A percentile compares a stretch with the other conserved stretches of the same genome.
phyloP scores from a whole-genome alignment of 2,113 vertebrate species.

The Rhinoderma darwinii region DNA sequence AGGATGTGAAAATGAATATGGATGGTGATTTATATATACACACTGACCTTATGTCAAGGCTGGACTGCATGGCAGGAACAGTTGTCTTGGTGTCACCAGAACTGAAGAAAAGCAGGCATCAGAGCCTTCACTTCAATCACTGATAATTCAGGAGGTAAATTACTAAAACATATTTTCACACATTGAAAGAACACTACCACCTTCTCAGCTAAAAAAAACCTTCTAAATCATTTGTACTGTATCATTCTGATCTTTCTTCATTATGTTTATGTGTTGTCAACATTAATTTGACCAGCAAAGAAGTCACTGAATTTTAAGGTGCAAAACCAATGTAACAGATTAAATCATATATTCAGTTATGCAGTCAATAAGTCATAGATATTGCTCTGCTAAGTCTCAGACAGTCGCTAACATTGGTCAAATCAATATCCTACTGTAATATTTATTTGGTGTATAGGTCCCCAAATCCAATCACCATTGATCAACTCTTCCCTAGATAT shows the following conservation, averaged over 20 bases:
- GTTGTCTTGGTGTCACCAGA: neutral
- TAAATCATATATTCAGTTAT: neutral
- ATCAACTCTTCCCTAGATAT: neutral
- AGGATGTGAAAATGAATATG: no score
- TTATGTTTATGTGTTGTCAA: neutral
- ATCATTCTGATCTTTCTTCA: neutral
- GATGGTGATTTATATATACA: neutral
- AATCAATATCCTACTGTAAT: neutral
- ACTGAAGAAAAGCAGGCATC: neutral
- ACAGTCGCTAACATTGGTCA: neutral
- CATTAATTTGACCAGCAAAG: neutral
- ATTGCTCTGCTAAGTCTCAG: neutral
- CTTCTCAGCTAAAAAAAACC: neutral
- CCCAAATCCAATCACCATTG: neutral
- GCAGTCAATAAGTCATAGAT: slow-evolving; percentile 1
- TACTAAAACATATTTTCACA: no score
- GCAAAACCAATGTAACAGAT: neutral
- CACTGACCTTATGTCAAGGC: neutral
- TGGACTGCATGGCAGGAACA: neutral
- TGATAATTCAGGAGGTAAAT: no score
- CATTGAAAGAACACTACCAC: no score
- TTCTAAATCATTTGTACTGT: neutral
- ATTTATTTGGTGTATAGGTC: neutral
- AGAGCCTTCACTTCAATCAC: no score
- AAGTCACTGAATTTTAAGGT: neutral